Conservation (phyloP, 2,888 invertebrate species). For the Rhamnusium bicolor region DNA sequence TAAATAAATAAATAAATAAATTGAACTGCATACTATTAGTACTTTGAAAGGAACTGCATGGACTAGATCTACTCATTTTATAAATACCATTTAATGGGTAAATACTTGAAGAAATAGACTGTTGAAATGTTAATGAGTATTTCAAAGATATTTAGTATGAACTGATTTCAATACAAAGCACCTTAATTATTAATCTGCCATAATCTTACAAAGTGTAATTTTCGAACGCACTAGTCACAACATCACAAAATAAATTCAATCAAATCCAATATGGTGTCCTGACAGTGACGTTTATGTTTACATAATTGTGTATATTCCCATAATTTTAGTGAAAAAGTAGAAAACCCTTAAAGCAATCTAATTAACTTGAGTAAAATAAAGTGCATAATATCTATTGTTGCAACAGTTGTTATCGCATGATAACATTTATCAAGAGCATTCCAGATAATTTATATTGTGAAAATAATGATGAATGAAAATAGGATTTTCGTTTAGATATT, state of each 20-base stretch:
- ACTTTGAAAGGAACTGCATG: too few relatives aligned
- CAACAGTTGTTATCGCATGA: conserved; percentile 47
- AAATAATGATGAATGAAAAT: conserved; percentile 56
- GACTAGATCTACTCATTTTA: too few relatives aligned
- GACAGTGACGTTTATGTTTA: conserved; percentile 70
- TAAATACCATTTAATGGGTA: too few relatives aligned
- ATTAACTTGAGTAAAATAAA: conserved; percentile 31
- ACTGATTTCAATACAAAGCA: too few relatives aligned
- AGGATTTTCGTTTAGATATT: conserved; percentile 50
- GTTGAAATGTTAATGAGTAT: too few relatives aligned
- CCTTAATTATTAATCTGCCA: too few relatives aligned
- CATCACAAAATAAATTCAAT: conserved; percentile 28
- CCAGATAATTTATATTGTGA: conserved; percentile 45
- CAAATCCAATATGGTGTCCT: conserved; percentile 66
- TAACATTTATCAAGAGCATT: conserved; percentile 52
- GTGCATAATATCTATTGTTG: conserved; percentile 48
- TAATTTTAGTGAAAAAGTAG: conserved; percentile 52
- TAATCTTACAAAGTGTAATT: background rate
- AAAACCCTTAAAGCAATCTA: conserved; percentile 33
- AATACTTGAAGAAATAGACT: too few relatives aligned
- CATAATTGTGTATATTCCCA: conserved; percentile 67
- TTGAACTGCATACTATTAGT: too few relatives aligned
- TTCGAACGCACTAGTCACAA: conserved; percentile 8
- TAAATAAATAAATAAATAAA: too few relatives aligned
- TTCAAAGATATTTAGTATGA: too few relatives aligned